Percentiles rank a stretch among this genome's conserved stretches.
phyloP scores from a whole-genome alignment of 2,797 vertebrate genomes.

The Serranus cabrilla region DNA sequence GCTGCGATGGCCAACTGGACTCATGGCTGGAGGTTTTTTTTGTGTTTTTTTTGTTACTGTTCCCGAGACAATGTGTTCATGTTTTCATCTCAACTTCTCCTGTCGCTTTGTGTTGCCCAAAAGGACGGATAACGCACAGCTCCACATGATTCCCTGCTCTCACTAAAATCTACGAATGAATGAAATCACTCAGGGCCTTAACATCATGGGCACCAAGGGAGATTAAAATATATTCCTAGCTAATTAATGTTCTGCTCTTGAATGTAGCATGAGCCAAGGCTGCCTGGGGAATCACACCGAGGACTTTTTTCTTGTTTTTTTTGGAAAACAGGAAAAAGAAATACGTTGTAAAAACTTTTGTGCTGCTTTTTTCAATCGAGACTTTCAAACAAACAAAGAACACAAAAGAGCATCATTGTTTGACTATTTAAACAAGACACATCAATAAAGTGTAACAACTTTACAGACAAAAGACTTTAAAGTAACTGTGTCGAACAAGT shows the following conservation, averaged over 20 bases:
- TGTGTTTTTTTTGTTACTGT: conserved; percentile 69
- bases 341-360: not conserved
- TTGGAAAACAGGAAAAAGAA: no score
- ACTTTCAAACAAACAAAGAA: not conserved
- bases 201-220: not conserved
- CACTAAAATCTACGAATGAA: conserved; percentile 17
- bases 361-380: not conserved
- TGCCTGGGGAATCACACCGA: not conserved
- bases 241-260: conserved; percentile 4
- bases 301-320: not conserved
- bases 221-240: not conserved
- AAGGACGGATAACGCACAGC: conserved; percentile 6
- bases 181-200: not conserved
- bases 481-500: not conserved
- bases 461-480: not conserved
- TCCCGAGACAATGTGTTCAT: conserved; percentile 60
- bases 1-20: conserved; percentile 69
- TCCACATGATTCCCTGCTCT: conserved; percentile 9
- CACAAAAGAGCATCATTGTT: not conserved
- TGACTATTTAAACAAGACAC: not conserved
- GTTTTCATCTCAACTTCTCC: conserved; percentile 48
- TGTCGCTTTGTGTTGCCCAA: conserved; percentile 18
- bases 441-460: not conserved
- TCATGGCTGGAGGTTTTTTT: conserved; percentile 19
- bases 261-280: not conserved